Percentiles rank a stretch among this genome's conserved stretches.
Evolutionary conservation across 2,113 vertebrate genomes (phyloP).

Genomic region (Anguilla rostrata): DNA sequence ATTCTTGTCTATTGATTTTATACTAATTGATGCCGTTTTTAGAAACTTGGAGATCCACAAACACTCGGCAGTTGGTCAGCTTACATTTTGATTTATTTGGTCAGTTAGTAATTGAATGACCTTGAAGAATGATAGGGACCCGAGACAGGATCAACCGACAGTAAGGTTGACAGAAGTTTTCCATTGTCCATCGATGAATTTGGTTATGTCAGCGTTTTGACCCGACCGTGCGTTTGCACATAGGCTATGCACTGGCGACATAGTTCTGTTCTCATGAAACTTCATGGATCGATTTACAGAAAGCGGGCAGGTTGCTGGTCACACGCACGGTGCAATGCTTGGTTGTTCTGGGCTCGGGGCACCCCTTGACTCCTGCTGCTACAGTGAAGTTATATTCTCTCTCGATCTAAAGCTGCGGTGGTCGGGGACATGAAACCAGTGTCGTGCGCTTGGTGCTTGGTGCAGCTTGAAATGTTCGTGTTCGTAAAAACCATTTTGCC

Average conservation of each 20-base stretch:
- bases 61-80: slow-evolving; percentile 63
- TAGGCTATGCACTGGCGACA: slow-evolving; percentile 67
- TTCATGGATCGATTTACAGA: slow-evolving; percentile 66
- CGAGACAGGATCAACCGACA: slow-evolving; percentile 66
- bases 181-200: slow-evolving; percentile 64
- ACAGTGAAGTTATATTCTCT: slow-evolving; percentile 70
- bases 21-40: slow-evolving; percentile 67
- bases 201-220: slow-evolving; percentile 69
- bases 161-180: slow-evolving; percentile 65
- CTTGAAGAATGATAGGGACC: slow-evolving; percentile 42
- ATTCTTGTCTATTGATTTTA: slow-evolving; percentile 75
- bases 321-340: slow-evolving; percentile 69
- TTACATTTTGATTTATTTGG: slow-evolving; percentile 70
- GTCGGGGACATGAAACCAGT: slow-evolving; percentile 38
- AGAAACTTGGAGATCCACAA: slow-evolving; percentile 68
- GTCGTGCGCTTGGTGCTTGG: slow-evolving; percentile 25
- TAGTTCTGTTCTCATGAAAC: slow-evolving; percentile 74
- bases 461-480: slow-evolving; percentile 73
- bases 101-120: slow-evolving; percentile 73
- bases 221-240: slow-evolving; percentile 69
- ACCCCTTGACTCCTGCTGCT: slow-evolving; percentile 74
- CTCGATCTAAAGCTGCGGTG: slow-evolving; percentile 41
- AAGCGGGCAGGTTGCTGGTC: slow-evolving; percentile 66
- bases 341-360: slow-evolving; percentile 63
- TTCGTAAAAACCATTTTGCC: slow-evolving; percentile 69